Base-by-base conservation (phyloP, 2,888 invertebrate species). In the Ethmia dodecea region DNA sequence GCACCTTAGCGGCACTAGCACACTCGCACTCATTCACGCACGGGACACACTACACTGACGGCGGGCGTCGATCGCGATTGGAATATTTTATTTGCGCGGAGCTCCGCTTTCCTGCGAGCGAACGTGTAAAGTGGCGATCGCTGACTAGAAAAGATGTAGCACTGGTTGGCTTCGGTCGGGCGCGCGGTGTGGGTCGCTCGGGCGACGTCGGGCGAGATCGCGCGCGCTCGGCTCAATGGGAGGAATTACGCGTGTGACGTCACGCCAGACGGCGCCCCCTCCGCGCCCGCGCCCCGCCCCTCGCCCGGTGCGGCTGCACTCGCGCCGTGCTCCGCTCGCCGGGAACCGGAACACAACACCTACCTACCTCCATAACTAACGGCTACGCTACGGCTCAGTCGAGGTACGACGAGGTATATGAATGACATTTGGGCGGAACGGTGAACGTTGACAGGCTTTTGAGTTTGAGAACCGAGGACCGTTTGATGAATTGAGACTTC, bases 131-230 rank as follows among this genome's bases (percentile, higher is more conserved):
- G 64, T 52, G 76, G 64, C 72, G 70, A 61, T 52, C 74, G 80
- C 77, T 77, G 70, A 83, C 83, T 84, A 78, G 79, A 77, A 74
- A 72, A 60, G 59, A 69, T 63, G 66, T 57, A 64, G 68, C 67
- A 70, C 77, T 67, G 72, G 80, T 79, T 70, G 81, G 83, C 77
- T 73, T 62, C 74, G 78, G 69, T 58, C 60, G 50, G 61, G 42
- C 42, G 43, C 37, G 45, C 29, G 52, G 45, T n/a, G n/a, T n/a
- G n/a, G n/a, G n/a, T n/a, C 53, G 60, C 40, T 76, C 78, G 77
- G 69, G 42, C 30, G 40, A 18, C 41, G 44, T 77, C 80, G 80
- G 71, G 40, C 11, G 40, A 40, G 43, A 42, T 69, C 80, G 81
- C 47, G 52, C 47, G 42, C 51, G 55, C 57, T 76, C 80, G 81